Conservation (phyloP, 2,113 vertebrate species). For the Mionectes macconnelli region DNA sequence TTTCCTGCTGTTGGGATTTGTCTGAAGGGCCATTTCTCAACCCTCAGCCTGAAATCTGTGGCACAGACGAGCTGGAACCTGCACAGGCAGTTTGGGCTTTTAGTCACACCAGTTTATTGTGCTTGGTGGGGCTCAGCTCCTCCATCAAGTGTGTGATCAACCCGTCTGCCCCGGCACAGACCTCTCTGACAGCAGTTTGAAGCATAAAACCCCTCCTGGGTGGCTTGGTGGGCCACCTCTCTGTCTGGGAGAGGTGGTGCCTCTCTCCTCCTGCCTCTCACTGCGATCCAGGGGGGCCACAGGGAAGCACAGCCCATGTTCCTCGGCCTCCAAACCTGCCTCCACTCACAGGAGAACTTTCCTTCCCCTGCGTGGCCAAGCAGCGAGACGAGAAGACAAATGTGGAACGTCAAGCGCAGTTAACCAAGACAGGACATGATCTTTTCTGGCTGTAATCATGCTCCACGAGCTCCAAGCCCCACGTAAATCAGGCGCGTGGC, state of each 20-base stretch:
- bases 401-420: background rate
- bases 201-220: background rate
- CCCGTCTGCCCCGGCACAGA: background rate
- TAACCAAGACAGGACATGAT: background rate
- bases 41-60: background rate
- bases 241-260: background rate
- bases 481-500: background rate
- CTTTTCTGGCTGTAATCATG: background rate
- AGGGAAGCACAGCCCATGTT: background rate
- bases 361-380: background rate
- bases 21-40: background rate
- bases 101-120: background rate
- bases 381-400: background rate
- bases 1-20: background rate
- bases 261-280: constrained; percentile 14
- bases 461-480: background rate
- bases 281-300: background rate
- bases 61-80: background rate
- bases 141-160: rapidly evolving
- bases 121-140: background rate
- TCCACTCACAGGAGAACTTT: rapidly evolving
- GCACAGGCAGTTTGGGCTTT: background rate
- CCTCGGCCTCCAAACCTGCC: background rate
- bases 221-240: background rate
- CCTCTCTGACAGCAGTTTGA: rapidly evolving